Evolutionary conservation across 2,797 vertebrate genomes (phyloP).

Genomic region (Vultur gryphus): DNA sequence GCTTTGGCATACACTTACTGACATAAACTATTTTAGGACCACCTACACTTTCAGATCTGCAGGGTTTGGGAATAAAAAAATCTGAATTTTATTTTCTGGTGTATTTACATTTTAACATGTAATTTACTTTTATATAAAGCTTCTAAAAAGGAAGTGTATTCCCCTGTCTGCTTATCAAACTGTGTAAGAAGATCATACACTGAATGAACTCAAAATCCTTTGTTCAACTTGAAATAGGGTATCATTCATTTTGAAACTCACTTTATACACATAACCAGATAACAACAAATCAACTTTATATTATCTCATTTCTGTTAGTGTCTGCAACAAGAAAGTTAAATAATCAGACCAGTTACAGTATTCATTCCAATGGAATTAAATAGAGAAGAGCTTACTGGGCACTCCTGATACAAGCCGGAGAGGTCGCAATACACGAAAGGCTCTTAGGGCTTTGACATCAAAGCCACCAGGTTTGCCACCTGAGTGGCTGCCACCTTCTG

Average conservation of each 20-base stretch:
- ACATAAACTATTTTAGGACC: not conserved
- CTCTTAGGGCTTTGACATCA: conserved; percentile 98
- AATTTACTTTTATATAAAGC: not conserved
- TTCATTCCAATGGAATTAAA: not conserved
- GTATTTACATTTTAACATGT: not conserved
- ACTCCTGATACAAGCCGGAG: conserved; percentile 99
- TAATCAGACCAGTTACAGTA: not conserved
- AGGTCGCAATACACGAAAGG: conserved; percentile 97
- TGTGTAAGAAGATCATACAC: not conserved
- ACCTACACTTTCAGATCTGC: conserved; percentile 10
- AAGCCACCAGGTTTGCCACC: conserved; percentile 95
- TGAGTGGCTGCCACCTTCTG: conserved; percentile 82
- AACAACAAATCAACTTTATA: not conserved
- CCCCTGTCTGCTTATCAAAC: not conserved
- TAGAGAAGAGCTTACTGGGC: conserved; percentile 88
- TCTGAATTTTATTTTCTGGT: not conserved
- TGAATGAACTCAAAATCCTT: not conserved
- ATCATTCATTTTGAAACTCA: not conserved
- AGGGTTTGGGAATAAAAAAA: not conserved
- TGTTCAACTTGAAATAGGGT: not conserved
- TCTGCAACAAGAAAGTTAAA: not conserved
- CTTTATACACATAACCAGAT: not conserved
- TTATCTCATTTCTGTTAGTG: not conserved
- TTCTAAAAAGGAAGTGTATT: conserved; percentile 11
- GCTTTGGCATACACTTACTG: not conserved